Conservation (phyloP, 1,140 invertebrate species). For the Drosophila bocqueti region DNA sequence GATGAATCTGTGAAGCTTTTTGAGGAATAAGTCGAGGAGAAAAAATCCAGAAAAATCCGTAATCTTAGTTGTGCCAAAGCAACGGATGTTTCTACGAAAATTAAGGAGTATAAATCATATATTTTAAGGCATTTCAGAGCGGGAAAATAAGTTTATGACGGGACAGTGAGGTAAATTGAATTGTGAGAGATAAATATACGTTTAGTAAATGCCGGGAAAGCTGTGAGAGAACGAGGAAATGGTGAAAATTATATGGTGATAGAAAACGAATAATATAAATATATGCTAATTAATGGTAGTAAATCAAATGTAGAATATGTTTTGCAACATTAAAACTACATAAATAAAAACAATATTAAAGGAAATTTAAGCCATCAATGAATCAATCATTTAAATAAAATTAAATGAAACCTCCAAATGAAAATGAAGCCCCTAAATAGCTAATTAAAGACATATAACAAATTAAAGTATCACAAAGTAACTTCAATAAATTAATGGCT, state of each 20-base stretch:
- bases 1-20: slow-evolving; percentile 33
- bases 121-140: slow-evolving; percentile 8
- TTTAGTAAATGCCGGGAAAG: slow-evolving; percentile 1
- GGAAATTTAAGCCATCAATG: not conserved
- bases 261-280: slow-evolving; percentile 8
- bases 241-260: slow-evolving; percentile 9
- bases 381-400: not conserved
- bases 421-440: not conserved
- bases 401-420: not conserved
- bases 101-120: slow-evolving; percentile 10
- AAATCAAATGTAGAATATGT: not conserved
- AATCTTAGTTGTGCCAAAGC: not conserved
- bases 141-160: slow-evolving; percentile 24
- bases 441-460: not conserved
- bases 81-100: slow-evolving; percentile 7
- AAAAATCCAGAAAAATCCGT: slow-evolving; percentile 3
- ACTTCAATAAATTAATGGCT: not conserved
- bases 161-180: slow-evolving; percentile 22
- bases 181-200: slow-evolving; percentile 6
- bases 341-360: not conserved
- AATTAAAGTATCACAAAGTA: not conserved
- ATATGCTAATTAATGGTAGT: not conserved
- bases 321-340: not conserved
- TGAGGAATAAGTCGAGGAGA: not conserved
- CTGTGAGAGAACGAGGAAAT: slow-evolving; percentile 1